These are phyloP conservation scores for Acrocephalus kingi DNA, from an alignment of 2,113 vertebrate genomes.

Conservation along the genomic window DNA sequence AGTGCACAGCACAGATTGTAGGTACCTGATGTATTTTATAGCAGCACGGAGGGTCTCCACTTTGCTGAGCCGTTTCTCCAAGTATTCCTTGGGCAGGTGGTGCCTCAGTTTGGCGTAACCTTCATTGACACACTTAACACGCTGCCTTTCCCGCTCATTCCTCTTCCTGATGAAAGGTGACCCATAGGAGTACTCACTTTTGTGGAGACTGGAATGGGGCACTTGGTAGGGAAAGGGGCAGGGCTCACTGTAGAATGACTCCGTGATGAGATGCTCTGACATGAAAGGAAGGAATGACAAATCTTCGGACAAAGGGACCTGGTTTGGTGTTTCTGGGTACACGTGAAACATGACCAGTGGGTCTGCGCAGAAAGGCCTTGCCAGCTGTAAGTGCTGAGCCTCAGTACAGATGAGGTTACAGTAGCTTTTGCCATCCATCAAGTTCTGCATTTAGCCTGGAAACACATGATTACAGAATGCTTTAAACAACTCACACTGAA, in stretches of 20 bases:
- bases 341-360: conserved; percentile 53
- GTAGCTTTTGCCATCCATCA: conserved; percentile 60
- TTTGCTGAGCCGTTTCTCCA: conserved; percentile 80
- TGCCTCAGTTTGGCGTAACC: conserved; percentile 78
- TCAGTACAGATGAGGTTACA: conserved; percentile 53
- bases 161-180: conserved; percentile 79
- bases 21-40: conserved; percentile 76
- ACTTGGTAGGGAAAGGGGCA: conserved; percentile 56
- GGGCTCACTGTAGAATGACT: conserved; percentile 61
- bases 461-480: conserved; percentile 5
- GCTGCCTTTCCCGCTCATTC: conserved; percentile 81
- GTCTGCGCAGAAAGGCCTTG: conserved; percentile 66
- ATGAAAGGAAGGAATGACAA: conserved; percentile 62
- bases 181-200: conserved; percentile 65
- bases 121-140: conserved; percentile 82
- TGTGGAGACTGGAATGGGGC: conserved; percentile 23
- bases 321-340: conserved; percentile 56
- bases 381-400: conserved; percentile 43
- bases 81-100: conserved; percentile 76
- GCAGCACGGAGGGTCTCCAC: conserved; percentile 82
- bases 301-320: conserved; percentile 67
- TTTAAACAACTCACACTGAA: neutral
- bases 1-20: conserved; percentile 71
- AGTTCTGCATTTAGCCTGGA: conserved; percentile 65
- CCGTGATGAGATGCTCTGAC: conserved; percentile 37